Evolutionary conservation across 2,113 vertebrate species (phyloP), one percentile per base, ranked within the genome.

Genomic region (Stegastes partitus): DNA sequence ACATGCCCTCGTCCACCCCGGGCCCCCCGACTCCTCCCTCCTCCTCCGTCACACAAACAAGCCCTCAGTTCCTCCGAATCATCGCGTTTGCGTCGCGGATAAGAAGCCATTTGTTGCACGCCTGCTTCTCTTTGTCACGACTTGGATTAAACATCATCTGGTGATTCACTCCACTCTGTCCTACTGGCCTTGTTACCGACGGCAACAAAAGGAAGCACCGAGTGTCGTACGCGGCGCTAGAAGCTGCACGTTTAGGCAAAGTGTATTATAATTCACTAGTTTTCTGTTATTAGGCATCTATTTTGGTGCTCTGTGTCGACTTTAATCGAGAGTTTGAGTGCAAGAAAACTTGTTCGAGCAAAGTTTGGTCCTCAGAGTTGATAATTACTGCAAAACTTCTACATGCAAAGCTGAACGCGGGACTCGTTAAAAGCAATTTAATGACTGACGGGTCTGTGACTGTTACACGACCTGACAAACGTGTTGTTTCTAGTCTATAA

Each of bases 161-260:
- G 76, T 81, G 82, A 76, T 34, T 90, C 88, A 73, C 14, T 49
- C 68, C 2, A 72, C 57, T 68, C 71, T 67, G 65, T 84, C 79
- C 86, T 58, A 66, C 83, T 59, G 73, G 81, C 79, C 83, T 77
- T 19, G 75, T 79, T 72, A 84, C 74, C 3, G 28, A 72, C 34
- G 42, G 75, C 61, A 78, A 87, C 78, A 69, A 68, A 58, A 72
- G 22, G 5, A 21, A 34, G n/a, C 5, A 61, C 5, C 25, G 37
- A 78, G 57, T 62, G 59, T 63, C 65, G 45, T 12, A 18, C 28
- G 2, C 68, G 25, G 11, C 23, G 62, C 63, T 59, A 42, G 23
- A 56, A 21, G 21, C 55, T 66, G n/a, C 25, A 39, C 19, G 45
- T 39, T 1, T 22, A 3, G 8, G 37, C 11, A 9, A 5, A 28